Conservation (phyloP, 1,140 invertebrate genomes). For the Solenopsis invicta region DNA sequence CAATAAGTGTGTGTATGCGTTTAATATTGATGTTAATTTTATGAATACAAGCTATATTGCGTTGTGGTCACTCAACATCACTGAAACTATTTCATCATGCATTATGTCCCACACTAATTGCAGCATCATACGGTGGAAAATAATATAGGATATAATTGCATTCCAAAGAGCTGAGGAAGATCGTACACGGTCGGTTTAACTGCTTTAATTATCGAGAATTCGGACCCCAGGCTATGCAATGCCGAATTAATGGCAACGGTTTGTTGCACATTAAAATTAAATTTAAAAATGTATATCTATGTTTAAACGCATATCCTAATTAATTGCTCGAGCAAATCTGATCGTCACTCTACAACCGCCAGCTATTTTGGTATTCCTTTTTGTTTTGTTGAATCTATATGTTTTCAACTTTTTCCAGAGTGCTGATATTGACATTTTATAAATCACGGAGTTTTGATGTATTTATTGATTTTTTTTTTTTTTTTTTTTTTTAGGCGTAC, state of each 20-base stretch:
- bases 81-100: slow-evolving; percentile 10
- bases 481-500: slow-evolving; percentile 90
- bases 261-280: not conserved
- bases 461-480: slow-evolving; percentile 74
- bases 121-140: slow-evolving; percentile 15
- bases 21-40: slow-evolving; percentile 22
- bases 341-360: no score
- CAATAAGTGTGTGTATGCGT: not conserved
- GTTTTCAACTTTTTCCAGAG: not conserved
- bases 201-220: slow-evolving; percentile 26
- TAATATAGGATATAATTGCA: slow-evolving; percentile 43
- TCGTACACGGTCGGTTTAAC: not conserved
- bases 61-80: not conserved
- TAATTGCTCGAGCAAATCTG: not conserved
- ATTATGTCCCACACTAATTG: slow-evolving; percentile 24
- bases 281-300: not conserved
- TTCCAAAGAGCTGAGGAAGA: slow-evolving; percentile 14
- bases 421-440: slow-evolving; percentile 25
- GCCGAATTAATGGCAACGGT: not conserved
- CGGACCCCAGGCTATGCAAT: not conserved
- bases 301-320: not conserved
- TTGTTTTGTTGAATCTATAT: slow-evolving; percentile 8
- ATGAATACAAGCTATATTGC: not conserved
- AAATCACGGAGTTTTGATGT: slow-evolving; percentile 15
- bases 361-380: not conserved